These are phyloP conservation scores for Crepidodera aurea DNA, from an alignment of 2,888 invertebrate genomes.

Conservation along the genomic window DNA sequence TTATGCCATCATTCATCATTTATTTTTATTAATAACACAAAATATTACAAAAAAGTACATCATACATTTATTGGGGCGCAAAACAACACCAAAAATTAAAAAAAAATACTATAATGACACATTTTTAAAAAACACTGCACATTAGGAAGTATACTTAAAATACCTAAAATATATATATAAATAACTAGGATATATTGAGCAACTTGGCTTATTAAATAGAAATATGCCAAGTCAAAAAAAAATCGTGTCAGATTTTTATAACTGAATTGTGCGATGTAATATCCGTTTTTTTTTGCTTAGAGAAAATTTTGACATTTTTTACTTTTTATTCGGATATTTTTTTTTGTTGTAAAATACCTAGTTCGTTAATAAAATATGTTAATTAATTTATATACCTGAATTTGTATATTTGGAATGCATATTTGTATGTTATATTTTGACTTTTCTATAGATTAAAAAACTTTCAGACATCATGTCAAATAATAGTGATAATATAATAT, in stretches of 20 bases:
- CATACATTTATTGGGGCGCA: no score
- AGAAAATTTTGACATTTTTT: constrained; percentile 50
- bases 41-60: no score
- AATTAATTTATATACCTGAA: no score
- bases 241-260: constrained; percentile 36
- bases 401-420: no score
- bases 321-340: constrained; percentile 42
- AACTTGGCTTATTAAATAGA: constrained; percentile 46
- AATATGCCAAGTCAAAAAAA: constrained; percentile 43
- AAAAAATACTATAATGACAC: no score
- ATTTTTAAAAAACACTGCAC: constrained; percentile 9
- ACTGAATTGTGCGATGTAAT: constrained; percentile 51
- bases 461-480: no score
- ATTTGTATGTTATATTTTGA: no score
- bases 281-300: constrained; percentile 45
- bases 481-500: no score
- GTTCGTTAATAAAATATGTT: constrained; percentile 47
- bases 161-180: constrained; percentile 21
- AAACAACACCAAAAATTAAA: no score
- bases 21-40: no score
- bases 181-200: constrained; percentile 51
- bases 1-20: no score
- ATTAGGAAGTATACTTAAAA: constrained; percentile 26
- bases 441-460: no score
- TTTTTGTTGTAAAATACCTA: constrained; percentile 47